phyloP scores from a whole-genome alignment of 2,888 invertebrate genomes.

The Meliscaeva auricollis region DNA sequence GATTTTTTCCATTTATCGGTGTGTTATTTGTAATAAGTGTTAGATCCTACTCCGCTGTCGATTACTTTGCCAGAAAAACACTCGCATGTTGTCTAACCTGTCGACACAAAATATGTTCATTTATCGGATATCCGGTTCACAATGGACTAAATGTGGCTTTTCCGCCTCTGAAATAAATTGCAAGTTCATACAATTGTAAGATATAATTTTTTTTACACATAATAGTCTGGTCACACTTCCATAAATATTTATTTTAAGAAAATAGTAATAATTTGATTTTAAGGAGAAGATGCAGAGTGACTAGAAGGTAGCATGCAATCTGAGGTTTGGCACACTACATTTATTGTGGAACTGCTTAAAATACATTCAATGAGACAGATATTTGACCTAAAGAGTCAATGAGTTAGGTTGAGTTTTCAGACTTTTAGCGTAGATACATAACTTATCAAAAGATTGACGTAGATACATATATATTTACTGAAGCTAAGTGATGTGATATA shows the following conservation, averaged over 20 bases:
- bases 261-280: conserved; percentile 24
- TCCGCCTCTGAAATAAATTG: no score
- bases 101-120: no score
- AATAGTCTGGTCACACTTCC: conserved; percentile 12
- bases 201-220: no score
- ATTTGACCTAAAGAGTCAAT: conserved; percentile 73
- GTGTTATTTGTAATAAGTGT: no score
- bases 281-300: conserved; percentile 9
- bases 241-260: not conserved
- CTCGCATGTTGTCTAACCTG: no score
- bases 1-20: no score
- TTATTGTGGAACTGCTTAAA: conserved; percentile 43
- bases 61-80: no score
- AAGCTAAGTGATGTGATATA: conserved; percentile 73
- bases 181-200: no score
- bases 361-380: conserved; percentile 65
- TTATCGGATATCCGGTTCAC: no score
- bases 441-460: conserved; percentile 65
- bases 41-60: no score
- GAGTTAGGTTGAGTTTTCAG: conserved; percentile 66
- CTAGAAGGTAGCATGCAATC: conserved; percentile 30
- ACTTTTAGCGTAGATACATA: conserved; percentile 36
- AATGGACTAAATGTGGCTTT: no score
- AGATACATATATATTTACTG: conserved; percentile 64
- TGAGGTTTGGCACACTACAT: conserved; percentile 9